Evolutionary conservation across 2,888 invertebrate genomes (phyloP).

Genomic region (Ommatoiulus sabulosus): DNA sequence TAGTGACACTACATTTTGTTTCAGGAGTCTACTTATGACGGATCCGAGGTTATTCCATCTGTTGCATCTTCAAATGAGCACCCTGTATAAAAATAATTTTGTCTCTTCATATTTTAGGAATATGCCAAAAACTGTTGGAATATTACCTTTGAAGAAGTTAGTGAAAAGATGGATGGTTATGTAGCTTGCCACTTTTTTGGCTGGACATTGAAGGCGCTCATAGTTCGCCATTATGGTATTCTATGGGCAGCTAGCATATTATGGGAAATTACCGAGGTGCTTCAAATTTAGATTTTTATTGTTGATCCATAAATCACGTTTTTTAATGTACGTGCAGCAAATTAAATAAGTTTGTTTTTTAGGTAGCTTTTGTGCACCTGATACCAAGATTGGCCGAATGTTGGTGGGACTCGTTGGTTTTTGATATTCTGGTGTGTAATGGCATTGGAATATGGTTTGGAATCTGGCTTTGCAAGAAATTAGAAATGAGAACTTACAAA

Average conservation of each 20-base stretch:
- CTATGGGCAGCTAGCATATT: conserved; percentile 98
- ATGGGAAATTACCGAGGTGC: conserved; percentile 97
- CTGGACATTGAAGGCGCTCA: conserved; percentile 96
- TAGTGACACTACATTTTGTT: too few relatives aligned
- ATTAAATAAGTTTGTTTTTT: conserved; percentile 54
- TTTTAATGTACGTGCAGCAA: neutral
- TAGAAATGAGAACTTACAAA: conserved; percentile 99
- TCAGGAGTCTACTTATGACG: too few relatives aligned
- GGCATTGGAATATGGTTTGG: conserved; percentile 97
- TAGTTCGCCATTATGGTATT: conserved; percentile 94
- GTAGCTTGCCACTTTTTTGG: conserved; percentile 97
- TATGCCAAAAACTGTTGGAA: conserved; percentile 99
- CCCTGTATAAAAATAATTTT: neutral
- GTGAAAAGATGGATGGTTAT: conserved; percentile 95
- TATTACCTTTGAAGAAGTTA: conserved; percentile 85
- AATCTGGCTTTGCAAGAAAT: conserved; percentile 87
- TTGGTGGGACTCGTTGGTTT: conserved; percentile 98
- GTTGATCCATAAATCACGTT: neutral
- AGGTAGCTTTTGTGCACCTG: conserved; percentile 91
- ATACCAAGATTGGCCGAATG: conserved; percentile 97
- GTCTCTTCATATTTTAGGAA: conserved; percentile 73
- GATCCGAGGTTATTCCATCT: too few relatives aligned
- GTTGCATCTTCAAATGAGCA: too few relatives aligned
- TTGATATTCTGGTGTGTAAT: conserved; percentile 98
- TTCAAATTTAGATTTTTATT: neutral